Conservation (phyloP, 2,113 vertebrate species). For the Choloepus hoffmanni region DNA sequence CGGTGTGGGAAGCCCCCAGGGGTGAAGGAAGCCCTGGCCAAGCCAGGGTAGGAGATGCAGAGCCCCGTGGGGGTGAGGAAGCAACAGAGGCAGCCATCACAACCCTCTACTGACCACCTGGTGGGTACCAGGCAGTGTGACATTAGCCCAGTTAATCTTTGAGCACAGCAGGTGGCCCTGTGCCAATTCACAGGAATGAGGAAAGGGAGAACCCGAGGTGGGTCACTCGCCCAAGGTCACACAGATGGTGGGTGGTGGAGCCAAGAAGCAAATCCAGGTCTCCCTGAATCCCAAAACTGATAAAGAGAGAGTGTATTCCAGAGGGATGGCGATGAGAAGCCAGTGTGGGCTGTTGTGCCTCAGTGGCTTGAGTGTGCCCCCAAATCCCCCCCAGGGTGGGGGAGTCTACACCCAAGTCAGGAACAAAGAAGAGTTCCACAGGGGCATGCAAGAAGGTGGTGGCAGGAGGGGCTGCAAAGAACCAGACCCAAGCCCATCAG, state of each 20-base stretch:
- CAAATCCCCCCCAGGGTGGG: not conserved
- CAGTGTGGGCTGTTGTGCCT: not conserved
- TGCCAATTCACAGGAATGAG: not conserved
- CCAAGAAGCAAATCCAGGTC: not conserved
- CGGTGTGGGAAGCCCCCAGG: no score
- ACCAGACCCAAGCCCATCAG: not conserved
- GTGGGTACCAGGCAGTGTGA: not conserved
- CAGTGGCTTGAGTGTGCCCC: no score
- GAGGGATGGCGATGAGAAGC: not conserved
- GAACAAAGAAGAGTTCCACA: not conserved
- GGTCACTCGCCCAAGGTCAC: not conserved
- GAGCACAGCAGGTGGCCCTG: not conserved
- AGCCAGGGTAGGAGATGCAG: not conserved
- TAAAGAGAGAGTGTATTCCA: not conserved
- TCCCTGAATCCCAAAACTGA: not conserved
- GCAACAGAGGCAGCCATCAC: no score
- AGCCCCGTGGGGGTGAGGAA: not conserved
- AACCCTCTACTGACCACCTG: not conserved
- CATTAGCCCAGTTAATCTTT: not conserved
- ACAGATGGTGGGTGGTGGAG: not conserved
- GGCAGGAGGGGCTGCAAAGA: not conserved
- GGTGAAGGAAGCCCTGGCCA: not conserved
- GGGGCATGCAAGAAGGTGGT: not conserved
- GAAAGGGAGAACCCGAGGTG: not conserved
- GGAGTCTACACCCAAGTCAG: not conserved